These are phyloP conservation scores for Drosophila busckii DNA, from an alignment of 1,140 invertebrate genomes.

Conservation along the genomic window DNA sequence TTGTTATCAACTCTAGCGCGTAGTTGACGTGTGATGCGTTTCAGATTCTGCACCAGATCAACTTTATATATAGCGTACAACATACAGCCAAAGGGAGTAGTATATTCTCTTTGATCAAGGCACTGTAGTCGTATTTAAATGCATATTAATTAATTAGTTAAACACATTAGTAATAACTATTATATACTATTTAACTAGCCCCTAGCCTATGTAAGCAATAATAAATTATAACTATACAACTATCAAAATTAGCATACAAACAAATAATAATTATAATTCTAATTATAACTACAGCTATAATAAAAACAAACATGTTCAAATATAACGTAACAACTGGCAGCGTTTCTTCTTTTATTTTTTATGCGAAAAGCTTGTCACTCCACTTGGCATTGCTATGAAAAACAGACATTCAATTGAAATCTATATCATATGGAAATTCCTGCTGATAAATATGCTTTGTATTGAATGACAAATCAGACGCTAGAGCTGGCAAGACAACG, in stretches of 20 bases:
- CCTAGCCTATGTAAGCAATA: slow-evolving; percentile 69
- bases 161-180: slow-evolving; percentile 53
- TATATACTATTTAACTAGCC: slow-evolving; percentile 50
- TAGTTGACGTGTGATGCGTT: slow-evolving; percentile 61
- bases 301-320: slow-evolving; percentile 71
- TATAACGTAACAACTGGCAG: slow-evolving; percentile 34
- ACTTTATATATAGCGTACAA: neutral
- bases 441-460: slow-evolving; percentile 28
- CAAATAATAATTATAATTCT: slow-evolving; percentile 16
- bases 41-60: slow-evolving; percentile 39
- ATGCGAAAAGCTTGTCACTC: slow-evolving; percentile 18
- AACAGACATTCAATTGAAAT: slow-evolving; percentile 59
- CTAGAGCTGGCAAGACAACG: too few species aligned
- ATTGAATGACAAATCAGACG: slow-evolving; percentile 5
- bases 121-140: too few species aligned
- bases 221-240: slow-evolving; percentile 64
- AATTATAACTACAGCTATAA: slow-evolving; percentile 54
- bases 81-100: neutral
- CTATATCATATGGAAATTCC: slow-evolving; percentile 52
- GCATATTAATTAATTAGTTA: slow-evolving; percentile 42
- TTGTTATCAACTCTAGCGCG: slow-evolving; percentile 60
- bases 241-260: slow-evolving; percentile 51
- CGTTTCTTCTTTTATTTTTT: slow-evolving; percentile 39
- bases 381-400: slow-evolving; percentile 30
- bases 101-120: too few species aligned